Evolutionary conservation across 2,888 invertebrate genomes (phyloP).

Genomic region (Lasioglossum marginatum): DNA sequence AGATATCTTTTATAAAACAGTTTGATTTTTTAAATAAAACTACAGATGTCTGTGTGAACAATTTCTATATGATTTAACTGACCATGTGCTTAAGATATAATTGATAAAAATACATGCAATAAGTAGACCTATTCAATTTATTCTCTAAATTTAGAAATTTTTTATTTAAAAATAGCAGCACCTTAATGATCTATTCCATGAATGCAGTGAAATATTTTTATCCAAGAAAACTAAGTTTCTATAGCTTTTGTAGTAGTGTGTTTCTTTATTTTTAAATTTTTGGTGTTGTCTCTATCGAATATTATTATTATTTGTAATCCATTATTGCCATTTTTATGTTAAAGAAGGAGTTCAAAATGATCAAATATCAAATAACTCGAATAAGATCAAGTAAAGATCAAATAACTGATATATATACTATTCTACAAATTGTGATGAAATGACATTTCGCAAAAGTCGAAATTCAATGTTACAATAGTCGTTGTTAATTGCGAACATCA

Average conservation of each 20-base stretch:
- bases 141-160: not conserved
- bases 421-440: not conserved
- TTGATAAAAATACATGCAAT: not conserved
- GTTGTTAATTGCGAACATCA: not conserved
- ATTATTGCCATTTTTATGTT: not conserved
- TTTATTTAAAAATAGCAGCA: too few relatives aligned
- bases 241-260: not conserved
- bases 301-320: not conserved
- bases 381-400: too few relatives aligned
- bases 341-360: not conserved
- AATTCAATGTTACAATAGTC: not conserved
- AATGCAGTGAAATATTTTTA: not conserved
- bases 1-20: not conserved
- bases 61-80: not conserved
- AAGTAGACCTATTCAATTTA: not conserved
- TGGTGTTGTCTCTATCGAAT: not conserved
- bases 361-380: too few relatives aligned
- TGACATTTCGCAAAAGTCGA: not conserved
- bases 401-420: not conserved
- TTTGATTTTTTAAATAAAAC: not conserved
- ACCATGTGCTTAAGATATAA: not conserved
- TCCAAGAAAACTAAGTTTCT: not conserved
- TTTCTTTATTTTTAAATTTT: not conserved
- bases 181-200: too few relatives aligned
- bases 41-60: not conserved